Evolutionary conservation across 2,888 invertebrate species (phyloP), one percentile per base, ranked within the genome.

Genomic region (Brenthis hecate): DNA sequence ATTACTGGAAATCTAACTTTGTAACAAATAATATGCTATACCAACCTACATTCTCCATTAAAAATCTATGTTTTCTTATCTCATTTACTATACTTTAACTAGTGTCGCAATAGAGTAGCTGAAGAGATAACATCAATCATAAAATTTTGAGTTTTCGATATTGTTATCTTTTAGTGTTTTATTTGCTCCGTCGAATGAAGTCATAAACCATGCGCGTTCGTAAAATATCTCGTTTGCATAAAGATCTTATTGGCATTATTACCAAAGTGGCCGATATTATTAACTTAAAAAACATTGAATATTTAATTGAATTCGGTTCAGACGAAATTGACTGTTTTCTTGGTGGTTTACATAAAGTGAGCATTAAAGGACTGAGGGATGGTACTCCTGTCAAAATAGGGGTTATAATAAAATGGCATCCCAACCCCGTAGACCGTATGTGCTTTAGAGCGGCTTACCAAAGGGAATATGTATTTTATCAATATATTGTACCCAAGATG

Each of bases 321-420:
- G 85, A 86, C 43, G 86, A 87, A 64, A 75, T 87, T 1, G 88
- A 87, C 65, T 81, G 77, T 73, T 87, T 83, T 67, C 69, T 79
- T 43, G 77, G 79, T 67, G 86, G 85, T 23, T 56, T 80, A 32
- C 84, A 83, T 65, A 81, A 75, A 75, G 85, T 88, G 23, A 69
- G 74, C 23, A 75, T 88, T 32, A 83, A 72, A 71, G 88, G 89
- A 54, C 64, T 66, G 4, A 78, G 75, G 74, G 78, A 84, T 65
- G 85, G 84, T 3, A 80, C 82, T 56, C 83, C 83, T 78, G 78
- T 88, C 28, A 82, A 74, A 72, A 78, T 79, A 65, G 56, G 19
- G 14, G 72, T 85, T 13, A 3, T 86, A 6, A 75, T 89, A 50
- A 89, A 88, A 77, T 85, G 86, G 84, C 86, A 87, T 71, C 77